Conservation (phyloP, 1,140 invertebrate genomes). For the Idris sp. region DNA sequence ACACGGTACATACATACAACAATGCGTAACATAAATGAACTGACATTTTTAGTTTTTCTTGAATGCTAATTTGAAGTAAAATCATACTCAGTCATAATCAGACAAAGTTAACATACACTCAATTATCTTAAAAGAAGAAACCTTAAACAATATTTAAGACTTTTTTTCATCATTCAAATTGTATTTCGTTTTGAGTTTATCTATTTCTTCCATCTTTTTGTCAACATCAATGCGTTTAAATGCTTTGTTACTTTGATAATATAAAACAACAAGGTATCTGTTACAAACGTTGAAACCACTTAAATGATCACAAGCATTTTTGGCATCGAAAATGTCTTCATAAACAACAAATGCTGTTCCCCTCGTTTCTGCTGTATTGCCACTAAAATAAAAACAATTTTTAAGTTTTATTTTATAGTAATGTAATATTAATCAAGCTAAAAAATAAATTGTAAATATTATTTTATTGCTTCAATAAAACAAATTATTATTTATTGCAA, state of each 20-base stretch:
- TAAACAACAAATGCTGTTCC: slow-evolving; percentile 99
- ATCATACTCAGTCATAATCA: too few relatives aligned
- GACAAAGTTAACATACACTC: too few relatives aligned
- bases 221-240: slow-evolving; percentile 98
- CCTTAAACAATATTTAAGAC: slow-evolving; percentile 42
- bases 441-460: too few relatives aligned
- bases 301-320: slow-evolving; percentile 99
- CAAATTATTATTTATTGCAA: too few relatives aligned
- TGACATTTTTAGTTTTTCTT: too few relatives aligned
- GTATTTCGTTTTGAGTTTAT: slow-evolving; percentile 98
- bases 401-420: too few relatives aligned
- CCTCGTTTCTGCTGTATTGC: slow-evolving; percentile 97
- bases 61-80: too few relatives aligned
- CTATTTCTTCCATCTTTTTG: slow-evolving; percentile 97
- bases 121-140: too few relatives aligned
- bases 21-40: too few relatives aligned
- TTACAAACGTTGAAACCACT: slow-evolving; percentile 99
- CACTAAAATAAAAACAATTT: slow-evolving; percentile 81
- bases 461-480: too few relatives aligned
- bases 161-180: slow-evolving; percentile 81
- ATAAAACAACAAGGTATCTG: slow-evolving; percentile 97
- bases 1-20: too few relatives aligned
- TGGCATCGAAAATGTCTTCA: slow-evolving; percentile 90
- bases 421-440: too few relatives aligned
- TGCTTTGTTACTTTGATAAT: slow-evolving; percentile 96